Evolutionary conservation across 2,888 invertebrate species (phyloP).

Genomic region (Mythimna albipuncta): DNA sequence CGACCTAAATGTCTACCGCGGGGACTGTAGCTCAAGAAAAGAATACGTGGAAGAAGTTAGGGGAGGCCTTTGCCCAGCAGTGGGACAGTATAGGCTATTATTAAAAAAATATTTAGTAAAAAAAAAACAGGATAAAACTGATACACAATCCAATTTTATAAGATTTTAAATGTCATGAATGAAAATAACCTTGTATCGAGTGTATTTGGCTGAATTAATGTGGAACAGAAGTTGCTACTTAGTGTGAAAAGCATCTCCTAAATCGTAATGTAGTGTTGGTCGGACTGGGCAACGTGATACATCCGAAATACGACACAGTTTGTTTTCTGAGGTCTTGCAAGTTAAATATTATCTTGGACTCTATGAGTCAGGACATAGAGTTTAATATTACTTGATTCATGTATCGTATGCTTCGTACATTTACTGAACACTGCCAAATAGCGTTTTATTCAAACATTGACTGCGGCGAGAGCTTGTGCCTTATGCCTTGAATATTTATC

Average conservation of each 20-base stretch:
- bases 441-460: conserved; percentile 35
- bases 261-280: background rate
- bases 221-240: background rate
- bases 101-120: too few species aligned
- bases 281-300: conserved; percentile 1
- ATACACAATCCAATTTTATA: too few species aligned
- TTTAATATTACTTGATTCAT: background rate
- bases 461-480: conserved; percentile 38
- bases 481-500: conserved; percentile 42
- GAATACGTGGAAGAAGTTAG: too few species aligned
- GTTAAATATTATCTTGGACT: background rate
- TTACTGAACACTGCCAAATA: conserved; percentile 8
- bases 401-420: background rate
- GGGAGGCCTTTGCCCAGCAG: too few species aligned
- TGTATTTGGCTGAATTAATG: background rate
- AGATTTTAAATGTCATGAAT: too few species aligned
- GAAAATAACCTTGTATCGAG: too few species aligned
- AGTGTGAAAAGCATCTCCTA: background rate
- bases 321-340: background rate
- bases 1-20: too few species aligned
- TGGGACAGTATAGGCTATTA: too few species aligned
- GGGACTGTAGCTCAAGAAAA: too few species aligned
- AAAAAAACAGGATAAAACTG: too few species aligned
- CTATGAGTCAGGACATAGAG: background rate
- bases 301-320: background rate